Percentiles rank a stretch among this genome's conserved stretches.
Evolutionary conservation across 2,797 vertebrate species (phyloP).

Genomic region (Peromyscus aztecus): DNA sequence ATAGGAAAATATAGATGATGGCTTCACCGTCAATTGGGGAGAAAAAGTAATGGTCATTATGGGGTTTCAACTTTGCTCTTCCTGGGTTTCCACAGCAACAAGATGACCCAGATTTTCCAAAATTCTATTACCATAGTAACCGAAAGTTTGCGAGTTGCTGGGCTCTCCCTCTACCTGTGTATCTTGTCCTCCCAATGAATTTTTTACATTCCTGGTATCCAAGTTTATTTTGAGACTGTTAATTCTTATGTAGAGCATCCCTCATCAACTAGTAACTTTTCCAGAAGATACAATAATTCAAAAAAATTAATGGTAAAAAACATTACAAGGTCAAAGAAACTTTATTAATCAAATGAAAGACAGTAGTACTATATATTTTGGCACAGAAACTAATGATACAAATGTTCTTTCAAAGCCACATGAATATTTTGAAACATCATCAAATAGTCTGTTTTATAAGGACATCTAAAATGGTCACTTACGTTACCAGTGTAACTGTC

Average conservation of each 20-base stretch:
- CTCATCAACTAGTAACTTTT: background rate
- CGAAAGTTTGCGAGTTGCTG: conserved; percentile 59
- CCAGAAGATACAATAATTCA: background rate
- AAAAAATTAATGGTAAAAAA: background rate
- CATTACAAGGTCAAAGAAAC: background rate
- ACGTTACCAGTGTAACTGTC: background rate
- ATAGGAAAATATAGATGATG: conserved; percentile 9
- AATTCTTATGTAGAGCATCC: conserved; percentile 41
- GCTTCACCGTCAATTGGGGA: background rate
- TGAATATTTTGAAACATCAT: background rate
- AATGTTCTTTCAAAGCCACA: background rate
- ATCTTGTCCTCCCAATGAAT: conserved; percentile 34
- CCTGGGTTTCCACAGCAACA: conserved; percentile 63
- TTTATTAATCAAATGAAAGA: conserved; percentile 15
- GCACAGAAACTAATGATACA: background rate
- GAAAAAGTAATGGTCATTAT: conserved; percentile 23
- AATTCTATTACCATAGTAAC: conserved; percentile 71
- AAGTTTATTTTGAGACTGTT: conserved; percentile 53
- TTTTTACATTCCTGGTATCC: conserved; percentile 26
- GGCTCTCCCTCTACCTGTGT: background rate
- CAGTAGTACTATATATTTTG: background rate
- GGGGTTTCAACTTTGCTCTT: conserved; percentile 52
- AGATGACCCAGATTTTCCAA: conserved; percentile 69
- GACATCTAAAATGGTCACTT: background rate
- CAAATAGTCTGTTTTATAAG: background rate